These are phyloP conservation scores for Pseudonaja textilis DNA, from an alignment of 2,113 vertebrate genomes.

Conservation along the genomic window DNA sequence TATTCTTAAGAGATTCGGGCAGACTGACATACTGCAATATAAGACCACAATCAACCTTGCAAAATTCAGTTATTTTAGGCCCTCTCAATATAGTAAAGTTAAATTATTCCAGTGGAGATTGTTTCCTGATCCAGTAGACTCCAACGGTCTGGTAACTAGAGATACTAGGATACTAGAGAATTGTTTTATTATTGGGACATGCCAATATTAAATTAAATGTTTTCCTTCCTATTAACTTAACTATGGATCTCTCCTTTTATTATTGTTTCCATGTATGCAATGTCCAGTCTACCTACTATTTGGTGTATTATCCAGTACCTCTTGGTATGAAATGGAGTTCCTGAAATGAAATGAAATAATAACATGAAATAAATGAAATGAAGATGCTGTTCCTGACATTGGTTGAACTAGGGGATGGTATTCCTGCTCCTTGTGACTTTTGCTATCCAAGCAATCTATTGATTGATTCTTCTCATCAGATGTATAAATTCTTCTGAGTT, in stretches of 20 bases:
- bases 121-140: neutral
- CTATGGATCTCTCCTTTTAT: neutral
- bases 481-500: neutral
- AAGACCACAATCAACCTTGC: neutral
- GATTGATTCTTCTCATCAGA: neutral
- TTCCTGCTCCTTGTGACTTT: neutral
- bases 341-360: neutral
- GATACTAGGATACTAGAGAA: neutral
- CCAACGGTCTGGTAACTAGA: neutral
- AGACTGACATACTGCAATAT: neutral
- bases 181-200: neutral
- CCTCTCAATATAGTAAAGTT: neutral
- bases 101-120: neutral
- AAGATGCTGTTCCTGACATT: neutral
- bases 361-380: neutral
- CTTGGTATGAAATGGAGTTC: neutral
- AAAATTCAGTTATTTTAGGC: neutral
- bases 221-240: neutral
- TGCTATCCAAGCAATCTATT: neutral
- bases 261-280: neutral
- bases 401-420: neutral
- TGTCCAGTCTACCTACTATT: neutral
- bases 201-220: neutral
- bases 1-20: neutral
- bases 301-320: neutral